Evolutionary conservation across 2,797 vertebrate genomes (phyloP), one percentile per base, ranked within the genome.

Genomic region (Danio tinwini): DNA sequence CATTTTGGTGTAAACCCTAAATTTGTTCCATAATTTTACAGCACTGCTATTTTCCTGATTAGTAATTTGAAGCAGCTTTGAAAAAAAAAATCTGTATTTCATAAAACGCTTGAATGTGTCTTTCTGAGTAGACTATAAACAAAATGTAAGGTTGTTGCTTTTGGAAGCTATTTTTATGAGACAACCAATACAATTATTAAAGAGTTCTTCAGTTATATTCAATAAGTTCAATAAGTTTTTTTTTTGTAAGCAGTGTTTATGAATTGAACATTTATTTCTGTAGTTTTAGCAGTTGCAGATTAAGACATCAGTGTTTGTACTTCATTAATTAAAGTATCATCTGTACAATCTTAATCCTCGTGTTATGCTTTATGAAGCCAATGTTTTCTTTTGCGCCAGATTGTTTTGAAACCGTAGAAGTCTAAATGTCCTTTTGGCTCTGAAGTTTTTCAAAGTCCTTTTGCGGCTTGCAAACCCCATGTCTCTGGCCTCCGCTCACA

Each of bases 391-490:
- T 62, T 6, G 16, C 1, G 14, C 49, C 47, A 50, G 52, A 61
- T 71, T 78, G 67, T 81, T 84, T 76, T 78, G 58, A 67, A 45
- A 81, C 55, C 49, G 58, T 77, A 62, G 56, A 80, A 68, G 88
- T 81, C 86, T 83, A 84, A 88, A 89, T 92, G 89, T 91, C 90
- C 90, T 88, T 89, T 93, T 85, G 91, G 89, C 89, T 88, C 90
- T 93, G 91, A 93, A 91, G 91, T 93, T 93, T 90, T 87, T 86
- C 49, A 81, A 91, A 90, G 89, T 89, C 92, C 91, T 91, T 92
- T 89, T 91, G 92, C 90, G 92, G 93, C 86, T 92, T 93, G 84
- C 39, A 92, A 93, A 93, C 92, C 93, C 93, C 93, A 92, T 93
- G 92, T 93, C 91, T 91, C 90, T 94, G 93, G 92, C 90, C 90